Percentiles rank a stretch among this genome's conserved stretches.
Conservation (phyloP, 1,140 invertebrate species). For the Diprion similis region DNA sequence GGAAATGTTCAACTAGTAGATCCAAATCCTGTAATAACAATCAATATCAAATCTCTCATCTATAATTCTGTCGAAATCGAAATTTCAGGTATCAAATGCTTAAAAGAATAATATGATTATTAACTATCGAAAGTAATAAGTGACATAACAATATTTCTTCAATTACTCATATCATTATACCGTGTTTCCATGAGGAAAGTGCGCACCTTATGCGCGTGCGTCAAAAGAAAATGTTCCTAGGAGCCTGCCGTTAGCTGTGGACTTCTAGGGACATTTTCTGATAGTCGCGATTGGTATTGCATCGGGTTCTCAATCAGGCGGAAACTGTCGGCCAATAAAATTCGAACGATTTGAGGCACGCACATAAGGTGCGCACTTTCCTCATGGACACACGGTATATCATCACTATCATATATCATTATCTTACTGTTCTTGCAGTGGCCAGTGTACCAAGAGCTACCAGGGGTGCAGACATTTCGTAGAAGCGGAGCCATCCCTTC, state of each 20-base stretch:
- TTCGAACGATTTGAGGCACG: not conserved
- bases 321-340: too few species aligned
- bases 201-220: too few species aligned
- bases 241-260: too few species aligned
- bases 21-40: conserved; percentile 74
- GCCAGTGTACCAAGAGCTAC: conserved; percentile 87
- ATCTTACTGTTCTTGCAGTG: conserved; percentile 81
- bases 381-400: too few species aligned
- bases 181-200: too few species aligned
- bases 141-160: not conserved
- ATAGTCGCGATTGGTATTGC: too few species aligned
- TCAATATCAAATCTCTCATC: conserved; percentile 6
- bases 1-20: conserved; percentile 92
- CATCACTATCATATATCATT: conserved; percentile 16
- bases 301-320: too few species aligned
- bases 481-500: conserved; percentile 91
- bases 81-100: not conserved
- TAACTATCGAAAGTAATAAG: too few species aligned
- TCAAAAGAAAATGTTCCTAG: too few species aligned
- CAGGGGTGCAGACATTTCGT: conserved; percentile 86
- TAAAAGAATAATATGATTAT: not conserved
- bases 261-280: too few species aligned
- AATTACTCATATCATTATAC: not conserved
- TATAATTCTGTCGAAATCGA: not conserved
- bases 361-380: too few species aligned